Conservation (phyloP, 2,797 vertebrate species). For the Otus scops region DNA sequence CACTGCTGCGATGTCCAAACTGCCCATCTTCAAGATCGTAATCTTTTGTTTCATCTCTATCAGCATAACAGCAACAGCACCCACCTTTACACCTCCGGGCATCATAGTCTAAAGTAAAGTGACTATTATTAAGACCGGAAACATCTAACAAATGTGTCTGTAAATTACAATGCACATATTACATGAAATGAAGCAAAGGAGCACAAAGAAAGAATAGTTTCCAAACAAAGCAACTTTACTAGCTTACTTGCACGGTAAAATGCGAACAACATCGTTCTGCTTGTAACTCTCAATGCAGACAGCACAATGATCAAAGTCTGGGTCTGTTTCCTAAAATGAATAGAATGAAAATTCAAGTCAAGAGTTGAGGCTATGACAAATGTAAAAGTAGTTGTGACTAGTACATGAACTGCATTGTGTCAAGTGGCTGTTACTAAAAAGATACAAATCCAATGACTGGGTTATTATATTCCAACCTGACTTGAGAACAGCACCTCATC, state of each 20-base stretch:
- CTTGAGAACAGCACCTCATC: neutral
- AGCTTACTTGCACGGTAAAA: conserved; percentile 97
- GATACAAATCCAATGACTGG: neutral
- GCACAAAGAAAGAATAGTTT: neutral
- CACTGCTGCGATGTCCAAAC: neutral
- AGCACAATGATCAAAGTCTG: conserved; percentile 97
- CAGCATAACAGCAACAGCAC: neutral
- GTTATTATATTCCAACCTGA: neutral
- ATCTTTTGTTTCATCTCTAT: neutral
- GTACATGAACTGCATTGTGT: neutral
- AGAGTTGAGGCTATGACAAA: conserved; percentile 12
- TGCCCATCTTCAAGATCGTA: neutral
- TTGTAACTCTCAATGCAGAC: conserved; percentile 98
- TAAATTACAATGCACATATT: neutral
- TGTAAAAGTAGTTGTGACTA: neutral
- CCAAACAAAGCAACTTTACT: conserved; percentile 20
- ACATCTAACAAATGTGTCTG: neutral
- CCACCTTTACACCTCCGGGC: neutral
- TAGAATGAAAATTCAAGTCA: conserved; percentile 54
- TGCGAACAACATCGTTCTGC: conserved; percentile 93
- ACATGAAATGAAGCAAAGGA: neutral
- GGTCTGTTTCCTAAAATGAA: conserved; percentile 90
- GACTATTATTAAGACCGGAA: neutral
- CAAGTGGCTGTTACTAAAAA: neutral
- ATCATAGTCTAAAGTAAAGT: neutral